Base-by-base conservation (phyloP, 2,888 invertebrate genomes). In the Rhopalosiphum nymphaeae region DNA sequence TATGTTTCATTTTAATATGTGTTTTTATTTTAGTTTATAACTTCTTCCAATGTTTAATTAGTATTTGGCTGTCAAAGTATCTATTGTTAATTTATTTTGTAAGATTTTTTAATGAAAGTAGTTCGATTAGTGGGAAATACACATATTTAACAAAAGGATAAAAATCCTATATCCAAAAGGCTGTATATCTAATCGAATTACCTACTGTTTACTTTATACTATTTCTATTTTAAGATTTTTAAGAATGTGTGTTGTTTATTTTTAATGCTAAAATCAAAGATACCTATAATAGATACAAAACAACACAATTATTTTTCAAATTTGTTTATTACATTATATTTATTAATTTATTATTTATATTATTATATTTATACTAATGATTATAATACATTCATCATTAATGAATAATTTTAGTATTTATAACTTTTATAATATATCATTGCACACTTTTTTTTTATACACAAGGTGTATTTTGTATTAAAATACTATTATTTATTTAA, bases 151-250 rank as follows among this genome's bases (percentile, higher is more conserved):
- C 36, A 93, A 84, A 57, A 46, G 42, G 86, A 84, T 42, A 46
- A 44, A 42, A 78, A 89, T 53, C 89, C 89, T 93, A 93, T 61
- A 93, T 93, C 85, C 85, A 85, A 90, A 93, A 93, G 93, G 93
- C 93, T 93, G 93, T 89, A 93, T 85, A 93, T 85, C 57, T 89
- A 90, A 87, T 93, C 93, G 93, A 93, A 93, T 93, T 93, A 93
- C 89, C 26, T 89, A 46, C 9, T 56, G 21, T 78, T 53, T 78
- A 78, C 26, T 29, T 86, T 78, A 36, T 78, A 61, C n/a, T 88
- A 21, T 89, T 89, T 93, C 13, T 46, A 42, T 90, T 84, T 84
- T 89, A 49, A 87, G 26, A 61, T 61, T 78, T 84, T 44, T 42
- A 67, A 36, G 36, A 53, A 49, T 36, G 16, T 88, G 29, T 88